Evolutionary conservation across 2,113 vertebrate species (phyloP), one percentile per base, ranked within the genome.

Genomic region (Oncorhynchus kisutch): DNA sequence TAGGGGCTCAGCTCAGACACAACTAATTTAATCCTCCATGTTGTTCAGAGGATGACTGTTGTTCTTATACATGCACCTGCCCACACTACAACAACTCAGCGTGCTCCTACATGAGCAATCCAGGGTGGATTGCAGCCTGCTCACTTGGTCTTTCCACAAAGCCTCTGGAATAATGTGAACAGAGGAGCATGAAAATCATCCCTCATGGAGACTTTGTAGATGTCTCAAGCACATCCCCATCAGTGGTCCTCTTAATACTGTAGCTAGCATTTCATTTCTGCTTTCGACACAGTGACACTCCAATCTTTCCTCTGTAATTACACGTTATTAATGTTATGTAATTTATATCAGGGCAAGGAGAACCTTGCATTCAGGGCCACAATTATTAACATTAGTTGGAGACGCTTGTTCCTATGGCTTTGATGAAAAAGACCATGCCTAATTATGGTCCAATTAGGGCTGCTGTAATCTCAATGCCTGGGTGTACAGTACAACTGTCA

Each of bases 281-380:
- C 87, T 90, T 90, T 90, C 70, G 80, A 81, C 84, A 85, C 84
- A 81, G 83, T 90, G 91, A 89, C 88, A 89, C 85, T 86, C 82
- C 84, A 89, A 82, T 91, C 87, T 85, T 88, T 88, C 76, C 83
- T 73, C 78, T 71, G 57, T 91, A 93, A 93, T 92, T 91, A 91
- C 84, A 80, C 84, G 72, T 91, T 91, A 92, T 92, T 91, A 90
- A 91, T 91, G 84, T 88, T 85, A 80, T 79, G 81, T 87, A 85
- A 92, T 91, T 91, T 90, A 81, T 83, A 81, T 77, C 27, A 7
- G 62, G 75, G 81, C 84, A 73, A 83, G 85, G 80, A 80, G 84
- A 79, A 83, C 77, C 80, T 83, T 84, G 86, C 84, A 89, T 86
- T 81, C 82, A 75, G 74, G 74, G 79, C 79, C 80, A 86, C 84